These are phyloP conservation scores for Noctua janthe DNA, from an alignment of 2,888 invertebrate species.

Conservation along the genomic window DNA sequence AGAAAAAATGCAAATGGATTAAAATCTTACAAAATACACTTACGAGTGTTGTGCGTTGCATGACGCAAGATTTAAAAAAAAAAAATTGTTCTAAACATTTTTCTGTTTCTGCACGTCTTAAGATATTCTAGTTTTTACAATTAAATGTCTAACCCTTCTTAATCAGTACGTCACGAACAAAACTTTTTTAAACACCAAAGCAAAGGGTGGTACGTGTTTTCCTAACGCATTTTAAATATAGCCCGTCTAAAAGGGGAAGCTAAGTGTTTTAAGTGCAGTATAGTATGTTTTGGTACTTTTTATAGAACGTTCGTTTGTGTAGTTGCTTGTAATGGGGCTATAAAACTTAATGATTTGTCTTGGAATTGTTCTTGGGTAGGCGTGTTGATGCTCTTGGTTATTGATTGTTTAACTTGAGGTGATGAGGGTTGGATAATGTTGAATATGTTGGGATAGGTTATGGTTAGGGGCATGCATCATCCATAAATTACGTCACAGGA, in stretches of 20 bases:
- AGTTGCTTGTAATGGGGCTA: constrained; percentile 60
- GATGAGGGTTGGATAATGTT: neutral
- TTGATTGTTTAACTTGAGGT: constrained; percentile 22
- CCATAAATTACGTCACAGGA: too few relatives aligned
- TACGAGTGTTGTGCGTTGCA: neutral
- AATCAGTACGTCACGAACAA: constrained; percentile 36
- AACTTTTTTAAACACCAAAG: constrained; percentile 59
- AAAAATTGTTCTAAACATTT: neutral
- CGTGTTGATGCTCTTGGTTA: constrained; percentile 27
- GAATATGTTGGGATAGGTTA: constrained; percentile 18
- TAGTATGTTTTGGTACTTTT: constrained; percentile 70
- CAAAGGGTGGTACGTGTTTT: constrained; percentile 81
- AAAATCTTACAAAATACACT: neutral
- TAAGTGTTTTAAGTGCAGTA: constrained; percentile 76
- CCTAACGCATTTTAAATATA: constrained; percentile 81
- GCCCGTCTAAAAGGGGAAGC: constrained; percentile 73
- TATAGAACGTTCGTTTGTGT: constrained; percentile 58
- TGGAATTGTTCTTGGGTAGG: constrained; percentile 29
- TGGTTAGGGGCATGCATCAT: too few relatives aligned
- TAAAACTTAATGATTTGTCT: constrained; percentile 69
- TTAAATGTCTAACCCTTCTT: neutral
- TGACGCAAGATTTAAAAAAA: too few relatives aligned
- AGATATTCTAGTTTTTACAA: neutral
- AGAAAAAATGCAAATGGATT: neutral
- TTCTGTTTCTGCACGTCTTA: neutral